Conservation (phyloP, 2,888 invertebrate species). For the Tachystola acroxantha region DNA sequence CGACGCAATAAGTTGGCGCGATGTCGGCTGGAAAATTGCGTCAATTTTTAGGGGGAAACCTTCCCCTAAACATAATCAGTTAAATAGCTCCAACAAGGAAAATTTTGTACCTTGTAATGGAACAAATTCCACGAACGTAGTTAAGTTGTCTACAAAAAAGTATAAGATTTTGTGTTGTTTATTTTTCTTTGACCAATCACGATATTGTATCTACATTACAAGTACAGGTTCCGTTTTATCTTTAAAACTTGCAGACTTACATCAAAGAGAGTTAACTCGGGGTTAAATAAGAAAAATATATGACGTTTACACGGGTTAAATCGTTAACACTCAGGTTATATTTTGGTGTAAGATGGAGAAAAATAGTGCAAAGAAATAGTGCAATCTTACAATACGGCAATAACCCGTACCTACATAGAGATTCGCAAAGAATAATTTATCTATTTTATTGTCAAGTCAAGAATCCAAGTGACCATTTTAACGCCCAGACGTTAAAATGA, state of each 20-base stretch:
- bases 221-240: too few species aligned
- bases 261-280: too few species aligned
- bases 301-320: too few species aligned
- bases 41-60: constrained; percentile 51
- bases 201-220: not conserved
- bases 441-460: too few species aligned
- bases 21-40: constrained; percentile 67
- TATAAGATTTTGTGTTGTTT: not conserved
- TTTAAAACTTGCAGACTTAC: too few species aligned
- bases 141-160: not conserved
- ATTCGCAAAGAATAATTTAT: too few species aligned
- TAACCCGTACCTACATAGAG: too few species aligned
- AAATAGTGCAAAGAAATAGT: too few species aligned
- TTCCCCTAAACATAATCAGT: constrained; percentile 46
- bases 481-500: constrained; percentile 3
- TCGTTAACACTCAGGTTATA: too few species aligned
- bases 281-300: too few species aligned
- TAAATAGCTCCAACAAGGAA: constrained; percentile 47
- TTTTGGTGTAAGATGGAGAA: too few species aligned
- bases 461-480: constrained; percentile 1
- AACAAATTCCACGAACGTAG: not conserved
- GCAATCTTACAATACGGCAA: too few species aligned
- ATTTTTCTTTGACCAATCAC: not conserved
- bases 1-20: constrained; percentile 60
- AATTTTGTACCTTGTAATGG: constrained; percentile 22